Evolutionary conservation across 2,888 invertebrate species (phyloP).

Genomic region (Pseudococcus longispinus): DNA sequence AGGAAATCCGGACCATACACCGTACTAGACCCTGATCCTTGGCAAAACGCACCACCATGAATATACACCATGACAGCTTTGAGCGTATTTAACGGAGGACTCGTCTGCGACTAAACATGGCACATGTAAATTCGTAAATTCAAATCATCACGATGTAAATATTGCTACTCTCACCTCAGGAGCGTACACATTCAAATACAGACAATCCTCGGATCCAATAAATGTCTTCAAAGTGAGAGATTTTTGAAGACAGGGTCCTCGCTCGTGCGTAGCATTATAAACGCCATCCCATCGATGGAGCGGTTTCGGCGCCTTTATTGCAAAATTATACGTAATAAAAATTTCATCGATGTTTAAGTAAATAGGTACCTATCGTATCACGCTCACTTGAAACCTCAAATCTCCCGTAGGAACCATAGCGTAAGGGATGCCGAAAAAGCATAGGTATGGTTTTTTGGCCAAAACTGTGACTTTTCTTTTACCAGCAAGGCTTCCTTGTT

Average conservation of each 20-base stretch:
- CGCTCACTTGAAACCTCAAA: slow-evolving; percentile 38
- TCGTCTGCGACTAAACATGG: background rate
- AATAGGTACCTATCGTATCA: background rate
- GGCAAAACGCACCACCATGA: slow-evolving; percentile 78
- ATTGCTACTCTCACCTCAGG: background rate
- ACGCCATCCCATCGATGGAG: slow-evolving; percentile 63
- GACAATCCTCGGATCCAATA: slow-evolving; percentile 66
- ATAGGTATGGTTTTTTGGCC: slow-evolving; percentile 14
- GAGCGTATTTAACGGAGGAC: background rate
- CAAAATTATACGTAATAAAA: background rate
- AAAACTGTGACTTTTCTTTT: background rate
- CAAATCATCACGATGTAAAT: too few relatives aligned
- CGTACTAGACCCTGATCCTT: slow-evolving; percentile 70
- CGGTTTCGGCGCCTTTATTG: slow-evolving; percentile 39
- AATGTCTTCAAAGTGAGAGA: background rate
- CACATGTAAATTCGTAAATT: background rate
- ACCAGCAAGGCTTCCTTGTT: slow-evolving; percentile 42
- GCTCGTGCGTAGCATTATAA: slow-evolving; percentile 63
- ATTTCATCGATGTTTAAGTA: background rate
- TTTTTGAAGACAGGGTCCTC: slow-evolving; percentile 63
- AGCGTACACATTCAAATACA: slow-evolving; percentile 64
- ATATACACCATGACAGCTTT: slow-evolving; percentile 78
- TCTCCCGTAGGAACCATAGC: slow-evolving; percentile 10
- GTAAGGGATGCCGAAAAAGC: slow-evolving; percentile 38
- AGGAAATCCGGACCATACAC: slow-evolving; percentile 74